Conservation (phyloP, 1,140 invertebrate genomes). For the Drosophila parvula region DNA sequence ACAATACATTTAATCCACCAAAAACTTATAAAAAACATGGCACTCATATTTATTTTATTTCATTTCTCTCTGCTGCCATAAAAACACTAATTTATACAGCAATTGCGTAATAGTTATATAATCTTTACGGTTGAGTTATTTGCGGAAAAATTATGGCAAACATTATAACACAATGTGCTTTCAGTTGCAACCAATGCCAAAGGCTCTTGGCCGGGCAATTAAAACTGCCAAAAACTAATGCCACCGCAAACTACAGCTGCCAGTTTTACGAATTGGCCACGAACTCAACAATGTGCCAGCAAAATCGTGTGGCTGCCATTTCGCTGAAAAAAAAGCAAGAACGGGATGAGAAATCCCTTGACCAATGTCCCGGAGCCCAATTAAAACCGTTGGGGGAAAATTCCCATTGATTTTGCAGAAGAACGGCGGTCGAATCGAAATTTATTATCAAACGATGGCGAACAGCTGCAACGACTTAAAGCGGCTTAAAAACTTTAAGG, state of each 20-base stretch:
- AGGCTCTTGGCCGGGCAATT: slow-evolving; percentile 40
- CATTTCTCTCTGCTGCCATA: neutral
- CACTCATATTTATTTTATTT: neutral
- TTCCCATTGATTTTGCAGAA: slow-evolving; percentile 42
- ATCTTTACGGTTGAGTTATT: slow-evolving; percentile 25
- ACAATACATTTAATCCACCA: neutral
- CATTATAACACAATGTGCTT: slow-evolving; percentile 23
- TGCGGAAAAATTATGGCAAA: slow-evolving; percentile 11
- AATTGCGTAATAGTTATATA: slow-evolving; percentile 3
- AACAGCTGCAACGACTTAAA: slow-evolving; percentile 69
- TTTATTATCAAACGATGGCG: slow-evolving; percentile 57
- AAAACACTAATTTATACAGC: neutral
- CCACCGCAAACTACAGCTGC: slow-evolving; percentile 61
- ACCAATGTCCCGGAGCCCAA: slow-evolving; percentile 36
- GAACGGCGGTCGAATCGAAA: slow-evolving; percentile 45
- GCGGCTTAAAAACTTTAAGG: slow-evolving; percentile 58
- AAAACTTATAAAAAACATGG: neutral
- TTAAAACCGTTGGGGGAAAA: slow-evolving; percentile 44
- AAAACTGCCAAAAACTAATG: slow-evolving; percentile 51
- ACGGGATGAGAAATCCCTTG: slow-evolving; percentile 13
- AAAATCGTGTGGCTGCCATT: slow-evolving; percentile 35
- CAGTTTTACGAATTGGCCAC: slow-evolving; percentile 45
- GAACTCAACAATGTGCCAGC: slow-evolving; percentile 50
- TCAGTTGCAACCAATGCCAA: slow-evolving; percentile 22
- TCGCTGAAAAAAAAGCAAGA: slow-evolving; percentile 1